phyloP scores from a whole-genome alignment of 2,888 invertebrate species.

The Papilio elwesi region DNA sequence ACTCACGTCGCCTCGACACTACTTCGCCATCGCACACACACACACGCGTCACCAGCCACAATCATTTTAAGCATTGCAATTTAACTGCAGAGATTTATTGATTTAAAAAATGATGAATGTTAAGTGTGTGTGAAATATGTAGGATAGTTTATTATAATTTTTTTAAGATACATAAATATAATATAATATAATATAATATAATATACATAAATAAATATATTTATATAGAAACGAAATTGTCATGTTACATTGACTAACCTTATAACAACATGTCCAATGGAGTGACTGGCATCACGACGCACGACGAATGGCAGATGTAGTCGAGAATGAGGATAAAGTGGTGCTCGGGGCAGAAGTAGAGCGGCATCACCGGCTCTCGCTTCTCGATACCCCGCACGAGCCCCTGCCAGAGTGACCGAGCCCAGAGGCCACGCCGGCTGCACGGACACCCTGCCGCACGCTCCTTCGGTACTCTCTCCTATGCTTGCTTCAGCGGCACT shows the following conservation, averaged over 20 bases:
- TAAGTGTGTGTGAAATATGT: too few relatives aligned
- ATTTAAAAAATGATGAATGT: neutral
- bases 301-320: conserved; percentile 96
- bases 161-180: too few relatives aligned
- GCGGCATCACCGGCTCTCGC: conserved; percentile 92
- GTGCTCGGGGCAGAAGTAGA: conserved; percentile 93
- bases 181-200: too few relatives aligned
- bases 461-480: conserved; percentile 86
- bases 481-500: conserved; percentile 93
- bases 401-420: conserved; percentile 89
- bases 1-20: conserved; percentile 51
- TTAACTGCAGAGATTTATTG: neutral
- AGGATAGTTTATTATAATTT: too few relatives aligned
- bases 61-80: conserved; percentile 20
- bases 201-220: too few relatives aligned
- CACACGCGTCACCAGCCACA: conserved; percentile 37
- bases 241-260: conserved; percentile 89
- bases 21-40: conserved; percentile 48
- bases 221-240: too few relatives aligned
- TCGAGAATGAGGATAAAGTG: conserved; percentile 94
- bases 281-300: conserved; percentile 86
- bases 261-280: conserved; percentile 92
- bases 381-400: conserved; percentile 92
- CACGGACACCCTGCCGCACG: conserved; percentile 88
- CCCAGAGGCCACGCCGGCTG: conserved; percentile 87